Conservation (phyloP, 2,797 vertebrate species). For the Jordanella pulchra region DNA sequence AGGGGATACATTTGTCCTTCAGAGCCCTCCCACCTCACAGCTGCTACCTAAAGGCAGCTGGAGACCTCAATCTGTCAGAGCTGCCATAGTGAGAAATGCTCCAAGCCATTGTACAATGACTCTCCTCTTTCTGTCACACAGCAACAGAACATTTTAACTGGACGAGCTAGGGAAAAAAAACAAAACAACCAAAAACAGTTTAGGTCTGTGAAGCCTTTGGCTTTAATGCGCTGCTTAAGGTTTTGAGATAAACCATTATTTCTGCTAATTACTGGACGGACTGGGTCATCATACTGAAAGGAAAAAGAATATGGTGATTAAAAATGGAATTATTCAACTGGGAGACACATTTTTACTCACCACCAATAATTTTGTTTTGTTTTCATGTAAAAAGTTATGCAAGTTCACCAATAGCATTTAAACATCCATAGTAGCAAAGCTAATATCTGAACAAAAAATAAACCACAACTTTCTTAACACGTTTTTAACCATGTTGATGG, state of each 20-base stretch:
- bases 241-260: conserved; percentile 13
- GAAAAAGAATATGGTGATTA: conserved; percentile 9
- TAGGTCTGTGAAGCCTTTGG: conserved; percentile 12
- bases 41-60: conserved; percentile 71
- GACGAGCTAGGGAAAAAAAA: conserved; percentile 9
- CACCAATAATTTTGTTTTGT: no score
- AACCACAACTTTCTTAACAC: no score
- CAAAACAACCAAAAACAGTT: conserved; percentile 2
- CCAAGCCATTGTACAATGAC: conserved; percentile 45
- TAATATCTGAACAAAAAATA: no score
- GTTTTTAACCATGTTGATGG: no score
- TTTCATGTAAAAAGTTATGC: conserved; percentile 33
- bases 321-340: not conserved
- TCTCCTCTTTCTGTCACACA: conserved; percentile 41
- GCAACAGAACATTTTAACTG: conserved; percentile 36
- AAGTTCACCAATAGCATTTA: conserved; percentile 25
- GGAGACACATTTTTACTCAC: no score
- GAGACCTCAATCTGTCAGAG: conserved; percentile 81
- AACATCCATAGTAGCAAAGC: conserved; percentile 9
- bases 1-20: conserved; percentile 70
- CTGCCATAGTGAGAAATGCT: conserved; percentile 40
- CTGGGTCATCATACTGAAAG: not conserved
- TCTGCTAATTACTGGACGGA: conserved; percentile 7
- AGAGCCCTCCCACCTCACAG: conserved; percentile 72
- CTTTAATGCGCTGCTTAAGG: conserved; percentile 14